Conservation (phyloP, 2,888 invertebrate species). For the Macrophya annulata region DNA sequence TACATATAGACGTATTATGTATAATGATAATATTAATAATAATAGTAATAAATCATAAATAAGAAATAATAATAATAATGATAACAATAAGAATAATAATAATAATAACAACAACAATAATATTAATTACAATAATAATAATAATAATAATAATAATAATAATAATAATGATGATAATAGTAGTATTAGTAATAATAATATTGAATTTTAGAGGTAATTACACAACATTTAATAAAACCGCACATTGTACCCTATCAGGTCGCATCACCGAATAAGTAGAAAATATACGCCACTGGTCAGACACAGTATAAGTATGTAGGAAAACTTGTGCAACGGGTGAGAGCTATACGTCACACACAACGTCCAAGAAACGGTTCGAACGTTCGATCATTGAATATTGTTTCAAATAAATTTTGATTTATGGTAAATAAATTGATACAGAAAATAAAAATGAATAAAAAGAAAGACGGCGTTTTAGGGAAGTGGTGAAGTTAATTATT, state of each 20-base stretch:
- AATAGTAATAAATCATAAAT: constrained; percentile 8
- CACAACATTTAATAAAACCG: constrained; percentile 7
- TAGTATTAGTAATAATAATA: constrained; percentile 37
- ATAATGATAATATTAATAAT: neutral
- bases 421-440: neutral
- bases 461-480: constrained; percentile 45
- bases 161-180: constrained; percentile 6
- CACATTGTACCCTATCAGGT: constrained; percentile 6
- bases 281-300: constrained; percentile 27
- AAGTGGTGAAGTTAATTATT: neutral
- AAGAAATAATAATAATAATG: constrained; percentile 13
- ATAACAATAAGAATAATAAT: constrained; percentile 15
- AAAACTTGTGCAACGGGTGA: neutral
- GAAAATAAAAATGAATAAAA: constrained; percentile 57
- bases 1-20: constrained; percentile 21
- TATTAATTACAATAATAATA: constrained; percentile 16
- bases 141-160: constrained; percentile 5
- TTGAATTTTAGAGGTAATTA: constrained; percentile 29
- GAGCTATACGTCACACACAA: neutral
- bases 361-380: neutral
- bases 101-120: neutral
- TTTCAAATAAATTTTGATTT: neutral
- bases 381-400: neutral
- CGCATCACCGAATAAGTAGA: constrained; percentile 27
- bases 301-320: constrained; percentile 17